Conservation (phyloP, 1,140 invertebrate genomes). For the Ladona fulva region DNA sequence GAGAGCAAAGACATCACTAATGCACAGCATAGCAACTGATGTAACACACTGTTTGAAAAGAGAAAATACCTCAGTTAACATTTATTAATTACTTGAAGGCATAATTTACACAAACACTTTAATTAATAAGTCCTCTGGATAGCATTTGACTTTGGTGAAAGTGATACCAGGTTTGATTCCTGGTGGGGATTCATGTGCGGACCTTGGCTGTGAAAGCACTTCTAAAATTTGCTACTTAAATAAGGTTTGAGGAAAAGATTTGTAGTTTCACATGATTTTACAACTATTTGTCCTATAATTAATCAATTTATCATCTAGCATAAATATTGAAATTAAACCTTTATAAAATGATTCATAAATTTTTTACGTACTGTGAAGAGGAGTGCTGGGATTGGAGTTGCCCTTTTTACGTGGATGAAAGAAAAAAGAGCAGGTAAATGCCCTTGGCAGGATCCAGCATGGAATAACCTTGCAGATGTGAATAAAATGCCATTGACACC, state of each 20-base stretch:
- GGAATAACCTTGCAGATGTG: slow-evolving; percentile 70
- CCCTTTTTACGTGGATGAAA: slow-evolving; percentile 60
- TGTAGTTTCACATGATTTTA: background rate
- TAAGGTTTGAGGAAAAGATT: too few relatives aligned
- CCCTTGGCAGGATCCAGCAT: slow-evolving; percentile 69
- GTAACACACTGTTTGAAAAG: slow-evolving; percentile 50
- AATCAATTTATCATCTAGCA: background rate
- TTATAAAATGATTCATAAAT: background rate
- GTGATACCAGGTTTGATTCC: too few relatives aligned
- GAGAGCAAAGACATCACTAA: slow-evolving; percentile 57
- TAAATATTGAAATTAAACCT: background rate
- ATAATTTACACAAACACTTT: too few relatives aligned
- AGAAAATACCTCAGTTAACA: background rate
- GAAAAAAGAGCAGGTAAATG: slow-evolving; percentile 73
- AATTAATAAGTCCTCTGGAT: too few relatives aligned
- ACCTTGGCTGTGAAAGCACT: too few relatives aligned
- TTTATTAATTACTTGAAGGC: too few relatives aligned
- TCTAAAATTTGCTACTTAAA: too few relatives aligned
- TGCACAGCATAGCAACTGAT: slow-evolving; percentile 60
- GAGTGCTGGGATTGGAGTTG: slow-evolving; percentile 72
- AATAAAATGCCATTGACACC: slow-evolving; percentile 89
- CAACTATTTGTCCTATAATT: background rate
- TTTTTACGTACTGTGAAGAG: slow-evolving; percentile 57
- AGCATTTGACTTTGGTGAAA: too few relatives aligned
- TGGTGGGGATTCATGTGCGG: too few relatives aligned